These are phyloP conservation scores for Xanthorhoe spadicearia DNA, from an alignment of 2,888 invertebrate species.

Conservation along the genomic window DNA sequence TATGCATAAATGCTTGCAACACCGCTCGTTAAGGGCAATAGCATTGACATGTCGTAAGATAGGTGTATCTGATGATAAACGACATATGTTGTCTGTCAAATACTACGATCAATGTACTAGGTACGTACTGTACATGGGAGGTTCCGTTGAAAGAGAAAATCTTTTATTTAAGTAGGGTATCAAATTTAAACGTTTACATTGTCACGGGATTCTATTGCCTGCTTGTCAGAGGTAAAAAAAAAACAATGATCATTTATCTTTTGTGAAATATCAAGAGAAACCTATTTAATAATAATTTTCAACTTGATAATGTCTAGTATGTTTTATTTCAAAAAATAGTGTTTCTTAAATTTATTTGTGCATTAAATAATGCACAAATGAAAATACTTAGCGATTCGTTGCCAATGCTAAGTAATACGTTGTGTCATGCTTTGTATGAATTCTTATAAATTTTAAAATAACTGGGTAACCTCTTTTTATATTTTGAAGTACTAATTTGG, in stretches of 20 bases:
- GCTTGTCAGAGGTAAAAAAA: too few species aligned
- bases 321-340: too few species aligned
- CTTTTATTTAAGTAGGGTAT: too few species aligned
- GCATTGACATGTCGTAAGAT: constrained; percentile 38
- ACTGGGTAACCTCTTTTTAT: not conserved
- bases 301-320: too few species aligned
- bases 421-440: not conserved
- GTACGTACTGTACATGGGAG: not conserved
- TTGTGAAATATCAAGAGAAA: too few species aligned
- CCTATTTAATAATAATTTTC: too few species aligned
- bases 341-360: too few species aligned
- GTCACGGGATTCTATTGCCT: too few species aligned
- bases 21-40: constrained; percentile 41
- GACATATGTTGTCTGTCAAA: constrained; percentile 8
- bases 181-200: not conserved
- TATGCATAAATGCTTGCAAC: constrained; percentile 39
- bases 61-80: constrained; percentile 20
- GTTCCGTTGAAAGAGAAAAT: too few species aligned
- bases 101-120: not conserved
- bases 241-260: too few species aligned
- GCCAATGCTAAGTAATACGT: not conserved
- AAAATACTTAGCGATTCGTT: too few species aligned
- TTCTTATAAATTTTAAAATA: not conserved
- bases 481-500: not conserved
- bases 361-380: too few species aligned